These are phyloP conservation scores for Eupeodes corollae DNA, from an alignment of 1,140 invertebrate genomes.

Conservation along the genomic window DNA sequence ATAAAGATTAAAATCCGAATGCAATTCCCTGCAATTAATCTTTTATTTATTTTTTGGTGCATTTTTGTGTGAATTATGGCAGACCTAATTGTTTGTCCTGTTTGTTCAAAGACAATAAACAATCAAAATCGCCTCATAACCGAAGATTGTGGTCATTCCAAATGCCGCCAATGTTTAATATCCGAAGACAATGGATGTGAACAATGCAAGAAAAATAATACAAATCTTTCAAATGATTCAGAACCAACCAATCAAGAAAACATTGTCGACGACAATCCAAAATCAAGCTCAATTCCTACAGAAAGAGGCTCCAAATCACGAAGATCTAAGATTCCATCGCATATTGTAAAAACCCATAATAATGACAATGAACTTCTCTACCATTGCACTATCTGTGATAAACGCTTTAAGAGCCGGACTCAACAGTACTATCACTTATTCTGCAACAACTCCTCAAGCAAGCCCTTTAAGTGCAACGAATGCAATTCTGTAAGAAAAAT, in stretches of 20 bases:
- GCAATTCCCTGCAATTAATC: too few species aligned
- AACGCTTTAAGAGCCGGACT: conserved; percentile 41
- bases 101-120: conserved; percentile 16
- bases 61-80: too few species aligned
- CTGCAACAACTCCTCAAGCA: conserved; percentile 27
- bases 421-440: conserved; percentile 44
- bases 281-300: neutral
- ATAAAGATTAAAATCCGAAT: too few species aligned
- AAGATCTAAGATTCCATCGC: conserved; percentile 18
- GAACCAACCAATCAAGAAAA: conserved; percentile 7
- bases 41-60: too few species aligned
- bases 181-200: conserved; percentile 39
- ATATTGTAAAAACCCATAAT: conserved; percentile 22
- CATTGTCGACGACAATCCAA: neutral
- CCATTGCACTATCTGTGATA: conserved; percentile 42
- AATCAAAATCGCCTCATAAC: conserved; percentile 41
- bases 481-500: conserved; percentile 12
- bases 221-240: conserved; percentile 5
- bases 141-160: conserved; percentile 44
- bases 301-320: conserved; percentile 21
- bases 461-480: conserved; percentile 13
- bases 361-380: conserved; percentile 17
- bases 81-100: conserved; percentile 16
- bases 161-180: conserved; percentile 42
- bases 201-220: conserved; percentile 18